Evolutionary conservation across 2,888 invertebrate genomes (phyloP).

Genomic region (Mongoloraphidia duomilia): DNA sequence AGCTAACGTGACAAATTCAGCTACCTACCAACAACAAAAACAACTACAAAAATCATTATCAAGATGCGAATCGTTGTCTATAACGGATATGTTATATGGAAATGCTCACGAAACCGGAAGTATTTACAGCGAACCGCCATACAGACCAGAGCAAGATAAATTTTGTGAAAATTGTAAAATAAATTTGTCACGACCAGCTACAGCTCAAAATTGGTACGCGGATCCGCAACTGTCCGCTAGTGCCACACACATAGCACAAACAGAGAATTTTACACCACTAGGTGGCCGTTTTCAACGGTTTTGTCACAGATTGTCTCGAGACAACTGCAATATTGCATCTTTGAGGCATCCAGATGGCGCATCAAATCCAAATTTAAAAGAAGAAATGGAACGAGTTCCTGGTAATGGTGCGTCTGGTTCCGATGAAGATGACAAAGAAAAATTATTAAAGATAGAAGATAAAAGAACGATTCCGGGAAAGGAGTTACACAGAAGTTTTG

Average conservation of each 20-base stretch:
- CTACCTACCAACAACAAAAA: conserved; percentile 37
- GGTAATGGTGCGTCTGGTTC: conserved; percentile 42
- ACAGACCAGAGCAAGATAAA: conserved; percentile 50
- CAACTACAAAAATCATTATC: conserved; percentile 35
- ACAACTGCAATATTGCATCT: conserved; percentile 42
- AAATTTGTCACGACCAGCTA: conserved; percentile 52
- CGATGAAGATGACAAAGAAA: conserved; percentile 26
- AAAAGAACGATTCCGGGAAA: conserved; percentile 3
- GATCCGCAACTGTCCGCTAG: conserved; percentile 37
- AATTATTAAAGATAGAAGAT: conserved; percentile 15
- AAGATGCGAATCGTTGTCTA: conserved; percentile 53
- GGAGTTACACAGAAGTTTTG: conserved; percentile 23
- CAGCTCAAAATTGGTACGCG: conserved; percentile 49
- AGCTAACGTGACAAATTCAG: conserved; percentile 52
- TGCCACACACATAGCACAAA: conserved; percentile 29
- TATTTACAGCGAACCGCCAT: conserved; percentile 77
- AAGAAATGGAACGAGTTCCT: conserved; percentile 45
- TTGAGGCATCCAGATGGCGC: conserved; percentile 83
- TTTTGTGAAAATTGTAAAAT: conserved; percentile 63
- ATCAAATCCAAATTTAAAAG: conserved; percentile 78
- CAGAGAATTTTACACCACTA: conserved; percentile 20
- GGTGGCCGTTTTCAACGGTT: conserved; percentile 46
- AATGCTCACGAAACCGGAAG: conserved; percentile 60
- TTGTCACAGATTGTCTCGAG: conserved; percentile 40
- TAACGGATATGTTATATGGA: conserved; percentile 54